A percentile compares a stretch with the other conserved stretches of the same genome.
Evolutionary conservation across 1,140 invertebrate genomes (phyloP).

Genomic region (Euglossa dilemma): DNA sequence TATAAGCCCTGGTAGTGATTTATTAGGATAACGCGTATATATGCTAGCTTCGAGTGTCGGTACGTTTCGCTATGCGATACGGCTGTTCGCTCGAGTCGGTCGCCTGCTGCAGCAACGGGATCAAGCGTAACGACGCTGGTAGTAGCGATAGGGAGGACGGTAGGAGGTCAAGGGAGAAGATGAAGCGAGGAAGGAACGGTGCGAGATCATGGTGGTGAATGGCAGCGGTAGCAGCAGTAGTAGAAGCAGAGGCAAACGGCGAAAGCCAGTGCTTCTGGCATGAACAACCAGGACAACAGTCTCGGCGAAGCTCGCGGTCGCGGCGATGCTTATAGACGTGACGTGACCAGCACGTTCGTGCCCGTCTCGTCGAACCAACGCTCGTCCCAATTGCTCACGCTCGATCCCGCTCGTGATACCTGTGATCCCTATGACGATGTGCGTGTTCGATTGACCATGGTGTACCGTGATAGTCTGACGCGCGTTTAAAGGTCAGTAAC

Average conservation of each 20-base stretch:
- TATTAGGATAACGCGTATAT: neutral
- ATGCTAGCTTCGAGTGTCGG: no score
- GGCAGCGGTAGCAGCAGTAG: neutral
- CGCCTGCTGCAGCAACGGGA: neutral
- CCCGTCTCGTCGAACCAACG: neutral
- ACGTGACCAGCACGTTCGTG: slow-evolving; percentile 42
- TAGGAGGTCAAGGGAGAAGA: neutral
- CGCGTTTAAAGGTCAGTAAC: slow-evolving; percentile 38
- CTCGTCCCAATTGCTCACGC: slow-evolving; percentile 35
- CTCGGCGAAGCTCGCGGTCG: slow-evolving; percentile 49
- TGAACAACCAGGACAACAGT: slow-evolving; percentile 56
- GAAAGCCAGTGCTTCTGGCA: slow-evolving; percentile 43
- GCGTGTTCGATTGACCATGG: slow-evolving; percentile 12
- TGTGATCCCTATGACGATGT: slow-evolving; percentile 29
- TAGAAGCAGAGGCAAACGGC: slow-evolving; percentile 31
- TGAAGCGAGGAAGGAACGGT: neutral
- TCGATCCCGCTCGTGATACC: slow-evolving; percentile 11
- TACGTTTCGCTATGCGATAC: slow-evolving; percentile 45
- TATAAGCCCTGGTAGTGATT: neutral
- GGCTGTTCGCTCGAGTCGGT: neutral
- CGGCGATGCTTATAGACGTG: slow-evolving; percentile 60
- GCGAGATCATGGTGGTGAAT: slow-evolving; percentile 41
- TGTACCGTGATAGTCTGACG: neutral
- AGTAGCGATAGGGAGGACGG: neutral
- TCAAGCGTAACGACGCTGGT: neutral